Base-by-base conservation (phyloP, 2,888 invertebrate species). In the Zygogramma bicolorata region DNA sequence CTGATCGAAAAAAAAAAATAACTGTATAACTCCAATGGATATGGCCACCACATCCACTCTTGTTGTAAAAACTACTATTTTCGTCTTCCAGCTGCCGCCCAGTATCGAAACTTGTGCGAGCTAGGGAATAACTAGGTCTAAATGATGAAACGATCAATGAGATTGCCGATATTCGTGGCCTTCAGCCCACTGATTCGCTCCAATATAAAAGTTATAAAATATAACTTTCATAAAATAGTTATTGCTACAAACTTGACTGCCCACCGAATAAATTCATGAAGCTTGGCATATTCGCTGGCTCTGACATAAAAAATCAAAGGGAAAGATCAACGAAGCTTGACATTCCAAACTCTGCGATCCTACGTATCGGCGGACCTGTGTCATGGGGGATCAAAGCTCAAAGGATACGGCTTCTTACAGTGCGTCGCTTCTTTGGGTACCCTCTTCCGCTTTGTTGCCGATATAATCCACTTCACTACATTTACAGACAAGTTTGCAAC, bases 341-440 rank as follows among this genome's bases (percentile, higher is more conserved):
- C 20, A 46, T 46, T 46, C 18, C 20, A 18, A 20, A 46, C 46
- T 46, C 18, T 3, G 20, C 46, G 10, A 46, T 20, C 46, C 46
- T 3, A 46, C 46, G 46, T 46, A 46, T 46, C 46, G 46, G 7
- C 46, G 20, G 22, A 46, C 46, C 46, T 46, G 46, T 22, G 18
- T 46, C 46, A 46, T 46, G 20, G 46, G 46, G 20, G 46, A 46
- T 46, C 46, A 46, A 46, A 46, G 46, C 46, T 46, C 46, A 46
- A 20, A 46, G 20, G 20, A 46, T 20, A 20, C 10, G 46, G 20
- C 13, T 20, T 46, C 46, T 20, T 20, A 46, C 46, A 46, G 20
- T 13, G 13, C 34, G 46, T 46, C 46, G 10, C 20, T 46, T 46
- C 10, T 20, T 46, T 18, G 20, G 46, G 20, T n/a, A 46, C 20